Conservation (phyloP, 1,140 invertebrate genomes). For the Pararge aegeria region DNA sequence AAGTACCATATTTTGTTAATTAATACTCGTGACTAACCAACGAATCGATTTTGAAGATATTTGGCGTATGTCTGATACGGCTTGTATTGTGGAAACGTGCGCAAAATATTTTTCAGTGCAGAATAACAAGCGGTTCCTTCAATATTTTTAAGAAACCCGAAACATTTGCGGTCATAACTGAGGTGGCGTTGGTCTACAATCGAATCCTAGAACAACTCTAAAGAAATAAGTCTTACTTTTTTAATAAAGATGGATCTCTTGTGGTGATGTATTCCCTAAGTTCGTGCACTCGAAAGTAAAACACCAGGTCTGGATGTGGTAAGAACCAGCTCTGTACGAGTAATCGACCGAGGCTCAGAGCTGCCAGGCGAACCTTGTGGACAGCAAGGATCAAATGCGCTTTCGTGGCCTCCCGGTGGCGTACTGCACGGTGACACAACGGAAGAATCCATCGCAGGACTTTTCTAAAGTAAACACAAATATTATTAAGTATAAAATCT, state of each 20-base stretch:
- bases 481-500: no score
- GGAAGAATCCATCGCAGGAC: conserved; percentile 78
- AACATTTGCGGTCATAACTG: no score
- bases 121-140: no score
- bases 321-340: conserved; percentile 83
- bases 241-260: conserved; percentile 80
- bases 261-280: conserved; percentile 81
- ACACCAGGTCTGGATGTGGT: conserved; percentile 84
- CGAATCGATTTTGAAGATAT: no score
- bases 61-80: no score
- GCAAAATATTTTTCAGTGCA: no score
- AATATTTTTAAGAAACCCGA: no score
- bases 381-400: conserved; percentile 80
- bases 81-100: no score
- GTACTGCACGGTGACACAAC: conserved; percentile 81
- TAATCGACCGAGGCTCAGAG: conserved; percentile 79
- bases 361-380: conserved; percentile 83
- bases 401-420: conserved; percentile 85
- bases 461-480: conserved; percentile 38
- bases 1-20: no score
- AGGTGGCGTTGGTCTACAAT: no score
- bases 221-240: conserved; percentile 82
- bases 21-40: no score
- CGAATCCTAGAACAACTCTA: no score
- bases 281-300: conserved; percentile 85